Evolutionary conservation across 2,113 vertebrate species (phyloP).

Genomic region (Ctenomys sociabilis): DNA sequence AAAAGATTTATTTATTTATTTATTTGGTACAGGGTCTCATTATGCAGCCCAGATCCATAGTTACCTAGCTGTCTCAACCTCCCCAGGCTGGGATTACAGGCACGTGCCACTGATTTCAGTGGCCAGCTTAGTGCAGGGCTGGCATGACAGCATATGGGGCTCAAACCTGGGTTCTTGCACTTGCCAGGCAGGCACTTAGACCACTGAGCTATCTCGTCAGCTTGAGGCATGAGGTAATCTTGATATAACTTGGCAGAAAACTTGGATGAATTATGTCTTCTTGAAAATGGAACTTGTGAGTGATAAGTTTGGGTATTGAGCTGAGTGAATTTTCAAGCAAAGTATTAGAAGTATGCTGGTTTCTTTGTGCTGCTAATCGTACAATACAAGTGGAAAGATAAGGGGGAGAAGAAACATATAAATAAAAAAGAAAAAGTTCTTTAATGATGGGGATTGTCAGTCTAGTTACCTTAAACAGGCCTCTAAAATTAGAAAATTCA

Average conservation of each 20-base stretch:
- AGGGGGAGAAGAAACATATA: not conserved
- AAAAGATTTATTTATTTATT: too few species aligned
- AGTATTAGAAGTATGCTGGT: not conserved
- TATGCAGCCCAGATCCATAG: too few species aligned
- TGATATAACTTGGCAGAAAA: not conserved
- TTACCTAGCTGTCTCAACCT: too few species aligned
- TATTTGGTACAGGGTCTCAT: too few species aligned
- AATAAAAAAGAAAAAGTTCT: not conserved
- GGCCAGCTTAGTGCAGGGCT: too few species aligned
- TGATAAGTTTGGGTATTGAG: not conserved
- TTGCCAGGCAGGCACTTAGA: too few species aligned
- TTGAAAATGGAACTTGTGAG: not conserved
- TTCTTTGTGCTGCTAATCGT: not conserved
- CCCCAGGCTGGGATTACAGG: too few species aligned
- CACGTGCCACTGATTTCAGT: too few species aligned
- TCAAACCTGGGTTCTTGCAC: too few species aligned
- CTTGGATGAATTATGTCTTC: not conserved
- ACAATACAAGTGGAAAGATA: not conserved
- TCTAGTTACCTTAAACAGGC: not conserved
- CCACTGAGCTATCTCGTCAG: too few species aligned
- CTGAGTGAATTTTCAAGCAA: not conserved
- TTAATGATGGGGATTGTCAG: not conserved
- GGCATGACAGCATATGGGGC: too few species aligned
- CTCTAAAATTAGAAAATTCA: not conserved
- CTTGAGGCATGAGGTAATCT: too few species aligned